A percentile compares a stretch with the other conserved stretches of the same genome.
phyloP scores from a whole-genome alignment of 2,113 vertebrate genomes.

The Osmerus eperlanus region DNA sequence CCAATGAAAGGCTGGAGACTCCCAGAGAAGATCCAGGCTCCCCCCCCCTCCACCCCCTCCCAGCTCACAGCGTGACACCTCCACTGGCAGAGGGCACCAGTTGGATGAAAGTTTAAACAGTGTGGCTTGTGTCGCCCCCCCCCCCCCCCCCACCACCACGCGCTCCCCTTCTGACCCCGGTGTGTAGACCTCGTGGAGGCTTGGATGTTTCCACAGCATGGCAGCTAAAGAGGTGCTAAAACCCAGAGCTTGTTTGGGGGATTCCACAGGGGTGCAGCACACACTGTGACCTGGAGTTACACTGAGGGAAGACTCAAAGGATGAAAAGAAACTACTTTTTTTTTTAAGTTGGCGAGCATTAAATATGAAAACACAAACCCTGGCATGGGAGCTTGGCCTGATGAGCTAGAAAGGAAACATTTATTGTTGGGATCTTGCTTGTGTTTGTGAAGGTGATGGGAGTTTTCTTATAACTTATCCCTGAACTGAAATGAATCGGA shows the following conservation, averaged over 20 bases:
- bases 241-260: slow-evolving; percentile 13
- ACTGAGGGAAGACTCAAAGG: not conserved
- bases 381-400: too few relatives aligned
- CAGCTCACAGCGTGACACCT: not conserved
- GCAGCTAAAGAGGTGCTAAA: not conserved
- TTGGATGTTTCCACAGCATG: slow-evolving; percentile 20
- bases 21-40: not conserved
- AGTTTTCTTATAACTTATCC: too few relatives aligned
- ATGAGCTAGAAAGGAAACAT: too few relatives aligned
- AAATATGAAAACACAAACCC: too few relatives aligned
- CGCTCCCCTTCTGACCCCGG: not conserved
- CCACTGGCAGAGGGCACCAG: not conserved
- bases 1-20: too few relatives aligned
- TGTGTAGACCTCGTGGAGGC: not conserved
- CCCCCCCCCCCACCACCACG: slow-evolving; percentile 5
- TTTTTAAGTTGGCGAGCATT: too few relatives aligned
- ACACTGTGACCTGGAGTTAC: not conserved
- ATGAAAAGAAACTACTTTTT: too few relatives aligned
- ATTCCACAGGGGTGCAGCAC: not conserved
- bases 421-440: too few relatives aligned
- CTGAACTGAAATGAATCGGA: too few relatives aligned
- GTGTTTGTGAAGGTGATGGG: too few relatives aligned
- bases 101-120: slow-evolving; percentile 6
- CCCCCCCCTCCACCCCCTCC: not conserved
- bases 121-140: not conserved